Percentiles rank a stretch among this genome's conserved stretches.
Evolutionary conservation across 2,797 vertebrate genomes (phyloP).

Genomic region (Monodelphis domestica): DNA sequence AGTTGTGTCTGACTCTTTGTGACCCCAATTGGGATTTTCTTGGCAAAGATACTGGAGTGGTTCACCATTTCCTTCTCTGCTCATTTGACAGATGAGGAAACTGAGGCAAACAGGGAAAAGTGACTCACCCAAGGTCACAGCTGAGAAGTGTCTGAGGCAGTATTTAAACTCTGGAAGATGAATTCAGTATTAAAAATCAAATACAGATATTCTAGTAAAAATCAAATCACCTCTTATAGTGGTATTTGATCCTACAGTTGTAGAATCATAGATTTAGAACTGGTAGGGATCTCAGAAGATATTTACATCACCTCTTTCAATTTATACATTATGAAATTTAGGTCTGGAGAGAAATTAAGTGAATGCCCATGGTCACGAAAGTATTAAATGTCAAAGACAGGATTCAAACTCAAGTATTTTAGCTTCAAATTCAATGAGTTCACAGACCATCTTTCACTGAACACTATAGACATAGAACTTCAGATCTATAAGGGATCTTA

Average conservation of each 20-base stretch:
- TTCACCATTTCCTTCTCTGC: too few species aligned
- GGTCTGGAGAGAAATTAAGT: not conserved
- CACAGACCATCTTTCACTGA: not conserved
- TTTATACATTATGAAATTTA: not conserved
- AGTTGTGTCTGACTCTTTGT: too few species aligned
- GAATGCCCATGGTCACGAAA: not conserved
- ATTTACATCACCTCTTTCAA: not conserved
- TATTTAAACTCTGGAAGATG: too few species aligned
- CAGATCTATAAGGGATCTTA: not conserved
- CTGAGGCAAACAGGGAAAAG: too few species aligned
- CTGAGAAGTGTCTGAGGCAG: too few species aligned
- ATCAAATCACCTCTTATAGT: not conserved
- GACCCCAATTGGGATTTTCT: too few species aligned
- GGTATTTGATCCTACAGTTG: not conserved
- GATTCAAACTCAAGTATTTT: not conserved
- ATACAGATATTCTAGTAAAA: not conserved
- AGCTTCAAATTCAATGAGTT: not conserved
- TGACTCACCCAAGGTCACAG: too few species aligned
- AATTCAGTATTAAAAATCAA: not conserved
- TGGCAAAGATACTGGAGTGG: too few species aligned
- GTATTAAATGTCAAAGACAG: not conserved
- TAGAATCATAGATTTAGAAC: not conserved
- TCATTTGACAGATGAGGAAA: too few species aligned
- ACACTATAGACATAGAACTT: not conserved
- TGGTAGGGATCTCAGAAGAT: not conserved